Evolutionary conservation across 2,888 invertebrate species (phyloP), one percentile per base, ranked within the genome.

Genomic region (Cephus spinipes): DNA sequence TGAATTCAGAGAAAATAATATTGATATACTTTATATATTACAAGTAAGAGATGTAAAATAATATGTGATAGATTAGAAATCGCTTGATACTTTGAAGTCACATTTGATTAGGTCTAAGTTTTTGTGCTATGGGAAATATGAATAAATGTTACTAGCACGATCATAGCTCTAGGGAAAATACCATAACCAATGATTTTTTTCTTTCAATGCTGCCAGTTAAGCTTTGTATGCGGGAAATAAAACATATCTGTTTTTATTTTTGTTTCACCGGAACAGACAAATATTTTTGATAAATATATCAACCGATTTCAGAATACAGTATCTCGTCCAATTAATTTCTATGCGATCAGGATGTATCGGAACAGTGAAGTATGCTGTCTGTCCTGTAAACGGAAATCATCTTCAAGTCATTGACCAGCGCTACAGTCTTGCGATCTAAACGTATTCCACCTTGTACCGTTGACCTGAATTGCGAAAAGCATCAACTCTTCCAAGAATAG

Each of bases 231-330:
- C 55, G 9, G 9, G 2, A 55, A 23, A 55, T 15, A 55, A 55
- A 9, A 55, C 2, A 55, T 1, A 6, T 55, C 2, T 23, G 23
- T 55, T 55, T 74, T 76, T 69, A 12, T 73, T 69, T 34, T 73
- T 69, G 31, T 40, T 11, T 69, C 4, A n/a, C 11, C 68, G 30
- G 33, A 76, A 11, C 34, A 40, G 73, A 35, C 23, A 32, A 40
- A 71, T 71, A 68, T n/a, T 32, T 69, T 11, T 4, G 23, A 40
- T 69, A 73, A 73, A 81, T 75, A 55, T 69, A 79, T 79, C 75
- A 40, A 74, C 55, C 6, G 77, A 69, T 77, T 35, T 76, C 69
- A 30, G 32, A 75, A 11, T 79, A 73, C 32, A 33, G 71, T 68
- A n/a, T 11, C 55, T 69, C 69, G 55, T 15, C 31, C 12, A 34